Conservation (phyloP, 2,797 vertebrate genomes). For the Ptychadena robeensis region DNA sequence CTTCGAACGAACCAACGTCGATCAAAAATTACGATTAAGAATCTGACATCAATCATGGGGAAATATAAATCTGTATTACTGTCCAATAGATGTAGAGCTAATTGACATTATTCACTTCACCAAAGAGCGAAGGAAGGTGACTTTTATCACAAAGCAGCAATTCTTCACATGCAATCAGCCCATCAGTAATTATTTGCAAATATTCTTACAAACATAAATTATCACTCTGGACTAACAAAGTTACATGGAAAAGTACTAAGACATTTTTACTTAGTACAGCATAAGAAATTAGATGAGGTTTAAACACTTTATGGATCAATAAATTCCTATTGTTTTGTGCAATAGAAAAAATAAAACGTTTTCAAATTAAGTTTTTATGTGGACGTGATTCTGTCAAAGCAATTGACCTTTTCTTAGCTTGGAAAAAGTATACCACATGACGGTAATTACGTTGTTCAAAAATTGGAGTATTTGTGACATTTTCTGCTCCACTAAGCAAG, state of each 20-base stretch:
- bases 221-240: too few species aligned
- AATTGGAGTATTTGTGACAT: conserved; percentile 15
- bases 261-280: background rate
- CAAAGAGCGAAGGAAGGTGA: too few species aligned
- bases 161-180: too few species aligned
- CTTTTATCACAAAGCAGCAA: too few species aligned
- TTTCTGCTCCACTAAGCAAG: background rate
- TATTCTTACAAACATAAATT: too few species aligned
- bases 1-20: too few species aligned
- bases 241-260: background rate
- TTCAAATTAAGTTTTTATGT: conserved; percentile 1
- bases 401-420: conserved; percentile 18
- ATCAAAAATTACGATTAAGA: too few species aligned
- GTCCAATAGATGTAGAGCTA: too few species aligned
- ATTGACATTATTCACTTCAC: too few species aligned
- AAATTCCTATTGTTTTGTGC: conserved; percentile 28
- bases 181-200: too few species aligned
- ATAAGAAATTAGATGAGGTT: background rate
- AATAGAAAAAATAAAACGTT: conserved; percentile 28
- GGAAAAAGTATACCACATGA: conserved; percentile 13
- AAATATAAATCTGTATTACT: too few species aligned
- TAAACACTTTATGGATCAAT: conserved; percentile 29
- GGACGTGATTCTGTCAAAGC: background rate
- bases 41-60: too few species aligned
- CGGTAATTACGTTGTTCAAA: conserved; percentile 14